phyloP scores from a whole-genome alignment of 2,113 vertebrate genomes.

The Manacus vitellinus region DNA sequence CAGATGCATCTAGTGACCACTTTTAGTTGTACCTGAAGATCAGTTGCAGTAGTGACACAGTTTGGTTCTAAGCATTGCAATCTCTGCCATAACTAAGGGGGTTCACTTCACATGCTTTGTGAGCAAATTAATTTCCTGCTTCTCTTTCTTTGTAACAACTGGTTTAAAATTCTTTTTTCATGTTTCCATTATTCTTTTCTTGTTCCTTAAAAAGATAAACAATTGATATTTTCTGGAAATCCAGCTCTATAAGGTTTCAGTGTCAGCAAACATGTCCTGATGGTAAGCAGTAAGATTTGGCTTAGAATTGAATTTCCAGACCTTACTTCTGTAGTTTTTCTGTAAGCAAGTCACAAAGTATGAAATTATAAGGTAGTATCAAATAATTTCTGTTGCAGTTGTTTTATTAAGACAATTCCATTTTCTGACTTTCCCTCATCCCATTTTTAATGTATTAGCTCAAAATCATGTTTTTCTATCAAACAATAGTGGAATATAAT shows the following conservation, averaged over 20 bases:
- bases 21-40: neutral
- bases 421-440: neutral
- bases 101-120: accelerated
- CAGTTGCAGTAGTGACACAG: too few species aligned
- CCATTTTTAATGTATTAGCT: neutral
- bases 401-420: neutral
- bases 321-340: neutral
- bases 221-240: neutral
- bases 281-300: neutral
- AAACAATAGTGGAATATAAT: neutral
- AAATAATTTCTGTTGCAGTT: neutral
- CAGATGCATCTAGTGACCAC: neutral
- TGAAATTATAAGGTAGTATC: neutral
- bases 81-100: neutral
- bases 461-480: neutral
- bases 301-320: neutral
- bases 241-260: accelerated
- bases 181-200: neutral
- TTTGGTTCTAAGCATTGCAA: neutral
- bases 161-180: neutral
- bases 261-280: neutral
- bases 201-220: neutral
- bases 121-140: neutral
- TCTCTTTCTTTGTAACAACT: neutral
- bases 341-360: neutral